Evolutionary conservation across 2,113 vertebrate genomes (phyloP), one percentile per base, ranked within the genome.

Genomic region (Hypomesus transpacificus): DNA sequence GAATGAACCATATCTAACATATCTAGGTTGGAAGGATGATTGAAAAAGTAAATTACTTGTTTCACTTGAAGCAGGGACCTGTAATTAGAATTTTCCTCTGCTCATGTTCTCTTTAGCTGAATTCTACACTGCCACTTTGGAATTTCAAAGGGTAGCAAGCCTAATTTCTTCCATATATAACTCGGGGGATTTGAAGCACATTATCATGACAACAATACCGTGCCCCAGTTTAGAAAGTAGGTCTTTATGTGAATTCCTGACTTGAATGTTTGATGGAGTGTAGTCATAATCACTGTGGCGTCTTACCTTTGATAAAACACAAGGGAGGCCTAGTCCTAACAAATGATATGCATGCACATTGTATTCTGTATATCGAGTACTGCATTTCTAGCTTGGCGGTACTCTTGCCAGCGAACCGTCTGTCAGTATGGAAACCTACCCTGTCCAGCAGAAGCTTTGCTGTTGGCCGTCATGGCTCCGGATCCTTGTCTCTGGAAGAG

Each of bases 401-500:
- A 67, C 14, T 53, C n/a, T 26, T 22, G 14, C 1, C 4, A 2
- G 46, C 26, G 5, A 14, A 22, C 20, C 2, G 34, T 13, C 3
- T 39, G 22, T 51, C 3, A 31, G 46, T 52, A 26, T 61, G 31
- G 17, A 74, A 21, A 58, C 51, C 60, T 85, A 92, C 91, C 91
- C 86, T 90, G 83, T 82, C 46, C 82, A 75, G 77, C 78, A 78
- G 88, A 82, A 71, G 87, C 80, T 84, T 91, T 91, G 85, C 34
- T 84, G 85, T 77, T 90, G 83, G 87, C 90, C 73, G 79, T 82
- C 50, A 62, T 74, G 14, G 82, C 79, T 84, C 84, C 87, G 51
- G 89, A 82, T 85, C 84, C 82, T 89, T 89, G 86, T 87, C 87
- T 91, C 91, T 92, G 86, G 60, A 83, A 86, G 68, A 51, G 68